A percentile compares a stretch with the other conserved stretches of the same genome.
These are phyloP conservation scores for Xenopus borealis DNA, from an alignment of 2,113 vertebrate genomes.

Conservation along the genomic window DNA sequence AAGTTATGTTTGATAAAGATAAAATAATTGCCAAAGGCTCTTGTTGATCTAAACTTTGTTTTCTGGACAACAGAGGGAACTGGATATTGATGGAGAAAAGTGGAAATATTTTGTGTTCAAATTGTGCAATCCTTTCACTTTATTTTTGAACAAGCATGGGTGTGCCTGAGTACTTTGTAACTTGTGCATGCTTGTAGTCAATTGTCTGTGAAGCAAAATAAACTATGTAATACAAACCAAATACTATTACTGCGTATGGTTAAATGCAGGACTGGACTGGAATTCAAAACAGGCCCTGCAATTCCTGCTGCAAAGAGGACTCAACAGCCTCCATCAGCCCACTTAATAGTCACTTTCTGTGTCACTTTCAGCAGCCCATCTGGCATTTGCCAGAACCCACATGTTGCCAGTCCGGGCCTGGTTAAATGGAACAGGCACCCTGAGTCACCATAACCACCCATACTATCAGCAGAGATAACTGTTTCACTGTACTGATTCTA, in stretches of 20 bases:
- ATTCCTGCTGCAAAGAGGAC: too few species aligned
- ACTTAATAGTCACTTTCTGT: too few species aligned
- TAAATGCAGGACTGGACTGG: too few species aligned
- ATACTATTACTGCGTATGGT: neutral
- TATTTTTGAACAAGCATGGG: neutral
- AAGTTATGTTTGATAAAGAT: neutral
- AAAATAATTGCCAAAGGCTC: neutral
- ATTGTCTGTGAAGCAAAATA: conserved; percentile 24
- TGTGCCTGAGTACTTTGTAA: conserved; percentile 2
- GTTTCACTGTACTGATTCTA: too few species aligned
- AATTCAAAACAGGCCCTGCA: too few species aligned
- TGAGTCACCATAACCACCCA: too few species aligned
- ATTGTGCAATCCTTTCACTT: neutral
- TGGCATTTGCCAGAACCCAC: too few species aligned
- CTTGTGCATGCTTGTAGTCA: conserved; percentile 33
- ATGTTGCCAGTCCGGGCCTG: too few species aligned
- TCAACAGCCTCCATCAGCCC: too few species aligned
- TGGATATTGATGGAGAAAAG: neutral
- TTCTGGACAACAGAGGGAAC: conserved; percentile 1
- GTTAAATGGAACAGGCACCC: neutral
- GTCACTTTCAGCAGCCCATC: too few species aligned
- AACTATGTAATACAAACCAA: conserved; percentile 2
- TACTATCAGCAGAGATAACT: too few species aligned
- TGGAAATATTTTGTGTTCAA: neutral
- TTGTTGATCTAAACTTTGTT: conserved; percentile 17